Evolutionary conservation across 2,888 invertebrate genomes (phyloP).

Genomic region (Zaprionus lineosus): DNA sequence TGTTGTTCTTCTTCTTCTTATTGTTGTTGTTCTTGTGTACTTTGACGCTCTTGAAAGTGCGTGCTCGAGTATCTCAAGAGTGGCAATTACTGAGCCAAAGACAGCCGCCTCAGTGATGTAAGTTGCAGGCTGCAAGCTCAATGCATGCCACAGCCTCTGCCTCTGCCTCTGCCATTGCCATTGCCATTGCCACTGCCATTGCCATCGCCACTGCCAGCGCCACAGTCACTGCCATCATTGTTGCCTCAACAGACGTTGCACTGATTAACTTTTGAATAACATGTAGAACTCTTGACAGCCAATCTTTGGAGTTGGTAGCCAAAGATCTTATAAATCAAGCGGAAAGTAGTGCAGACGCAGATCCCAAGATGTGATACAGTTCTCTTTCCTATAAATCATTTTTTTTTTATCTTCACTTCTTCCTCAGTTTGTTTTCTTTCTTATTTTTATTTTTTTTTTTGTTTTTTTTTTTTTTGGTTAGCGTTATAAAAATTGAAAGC

Average conservation of each 20-base stretch:
- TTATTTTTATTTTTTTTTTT: constrained; percentile 11
- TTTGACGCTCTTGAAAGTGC: constrained; percentile 59
- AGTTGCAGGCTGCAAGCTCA: constrained; percentile 12
- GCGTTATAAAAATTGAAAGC: constrained; percentile 76
- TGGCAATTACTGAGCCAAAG: constrained; percentile 54
- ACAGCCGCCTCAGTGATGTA: constrained; percentile 23
- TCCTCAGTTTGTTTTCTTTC: constrained; percentile 18
- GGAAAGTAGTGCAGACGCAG: no score
- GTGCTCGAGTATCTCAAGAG: constrained; percentile 50
- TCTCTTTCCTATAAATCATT: no score
- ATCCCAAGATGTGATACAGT: no score
- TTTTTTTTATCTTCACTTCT: no score
- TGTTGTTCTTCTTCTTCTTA: no score
- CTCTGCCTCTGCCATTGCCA: constrained; percentile 4
- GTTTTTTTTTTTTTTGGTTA: constrained; percentile 45
- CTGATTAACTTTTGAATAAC: constrained; percentile 16
- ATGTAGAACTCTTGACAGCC: no score
- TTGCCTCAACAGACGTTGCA: no score
- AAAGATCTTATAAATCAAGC: no score
- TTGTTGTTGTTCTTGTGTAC: constrained; percentile 39
- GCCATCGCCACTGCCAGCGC: no score
- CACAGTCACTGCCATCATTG: no score
- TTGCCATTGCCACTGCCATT: no score
- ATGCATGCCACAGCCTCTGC: not conserved
- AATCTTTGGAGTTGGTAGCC: no score